Percentiles rank a stretch among this genome's conserved stretches.
These are phyloP conservation scores for Stomatorhinus walkeri DNA, from an alignment of 2,797 vertebrate genomes.

Conservation along the genomic window DNA sequence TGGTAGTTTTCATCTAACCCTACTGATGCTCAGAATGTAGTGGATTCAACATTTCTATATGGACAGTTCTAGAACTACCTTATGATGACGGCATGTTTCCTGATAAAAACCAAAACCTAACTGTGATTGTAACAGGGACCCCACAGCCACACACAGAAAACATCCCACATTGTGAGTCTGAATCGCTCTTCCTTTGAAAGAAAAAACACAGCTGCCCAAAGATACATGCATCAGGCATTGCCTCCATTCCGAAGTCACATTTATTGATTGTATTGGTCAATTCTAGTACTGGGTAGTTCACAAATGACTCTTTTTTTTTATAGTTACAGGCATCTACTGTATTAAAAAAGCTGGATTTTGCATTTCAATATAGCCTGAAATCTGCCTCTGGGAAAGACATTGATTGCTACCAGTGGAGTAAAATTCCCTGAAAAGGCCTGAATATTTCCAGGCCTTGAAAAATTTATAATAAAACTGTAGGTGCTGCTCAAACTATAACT, in stretches of 20 bases:
- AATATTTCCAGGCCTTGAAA: neutral
- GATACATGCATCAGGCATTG: neutral
- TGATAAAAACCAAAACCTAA: neutral
- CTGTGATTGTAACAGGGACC: neutral
- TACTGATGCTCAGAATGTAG: neutral
- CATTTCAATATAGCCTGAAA: neutral
- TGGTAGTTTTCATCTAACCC: neutral
- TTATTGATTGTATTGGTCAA: conserved; percentile 4
- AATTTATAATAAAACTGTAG: neutral
- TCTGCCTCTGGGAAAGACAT: conserved; percentile 16
- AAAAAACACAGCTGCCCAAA: conserved; percentile 1
- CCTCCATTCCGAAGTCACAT: neutral
- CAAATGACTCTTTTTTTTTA: neutral
- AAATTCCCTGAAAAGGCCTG: neutral
- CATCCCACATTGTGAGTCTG: neutral
- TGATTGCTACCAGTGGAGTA: conserved; percentile 17
- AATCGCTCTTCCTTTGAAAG: neutral
- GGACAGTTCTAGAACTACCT: neutral
- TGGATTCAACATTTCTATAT: neutral
- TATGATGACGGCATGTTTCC: neutral
- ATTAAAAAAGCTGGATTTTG: neutral
- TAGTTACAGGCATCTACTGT: neutral
- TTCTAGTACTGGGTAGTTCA: neutral
- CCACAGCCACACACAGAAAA: neutral
- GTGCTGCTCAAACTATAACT: neutral